These are phyloP conservation scores for Hexactinellida sp. DNA, from an alignment of 37 sponge, comb jelly and placozoan species.

Conservation along the genomic window DNA sequence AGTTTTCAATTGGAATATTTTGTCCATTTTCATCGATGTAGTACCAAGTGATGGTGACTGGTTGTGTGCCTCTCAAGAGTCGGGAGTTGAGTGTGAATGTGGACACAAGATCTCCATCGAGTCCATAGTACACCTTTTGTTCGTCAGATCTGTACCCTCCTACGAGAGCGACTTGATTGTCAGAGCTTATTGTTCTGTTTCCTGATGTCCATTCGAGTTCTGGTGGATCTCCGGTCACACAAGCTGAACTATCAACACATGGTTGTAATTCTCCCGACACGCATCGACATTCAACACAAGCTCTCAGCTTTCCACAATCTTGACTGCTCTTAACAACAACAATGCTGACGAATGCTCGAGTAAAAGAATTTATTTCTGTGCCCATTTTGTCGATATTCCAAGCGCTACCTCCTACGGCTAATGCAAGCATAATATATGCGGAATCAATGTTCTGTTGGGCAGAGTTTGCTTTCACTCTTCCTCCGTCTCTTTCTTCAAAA, in stretches of 20 bases:
- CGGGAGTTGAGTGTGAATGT: background rate
- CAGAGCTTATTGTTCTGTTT: background rate
- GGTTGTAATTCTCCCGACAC: background rate
- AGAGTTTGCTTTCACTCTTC: background rate
- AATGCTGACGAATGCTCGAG: background rate
- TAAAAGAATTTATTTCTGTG: background rate
- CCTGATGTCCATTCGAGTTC: background rate
- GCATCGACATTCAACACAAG: background rate
- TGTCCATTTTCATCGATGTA: background rate
- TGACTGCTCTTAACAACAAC: background rate
- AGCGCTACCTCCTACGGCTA: background rate
- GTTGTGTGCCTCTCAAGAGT: background rate
- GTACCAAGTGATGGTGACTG: background rate
- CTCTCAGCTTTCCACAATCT: background rate
- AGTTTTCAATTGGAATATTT: background rate
- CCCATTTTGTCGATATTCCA: background rate
- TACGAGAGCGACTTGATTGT: background rate
- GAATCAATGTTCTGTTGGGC: background rate
- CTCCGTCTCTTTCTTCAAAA: slow-evolving; percentile 11
- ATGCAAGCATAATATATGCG: background rate
- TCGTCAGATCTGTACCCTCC: background rate
- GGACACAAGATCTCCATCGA: background rate
- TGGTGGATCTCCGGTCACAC: background rate
- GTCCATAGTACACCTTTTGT: background rate
- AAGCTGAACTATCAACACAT: background rate